Evolutionary conservation across 2,888 invertebrate species (phyloP).

Genomic region (Syrista parreyssii): DNA sequence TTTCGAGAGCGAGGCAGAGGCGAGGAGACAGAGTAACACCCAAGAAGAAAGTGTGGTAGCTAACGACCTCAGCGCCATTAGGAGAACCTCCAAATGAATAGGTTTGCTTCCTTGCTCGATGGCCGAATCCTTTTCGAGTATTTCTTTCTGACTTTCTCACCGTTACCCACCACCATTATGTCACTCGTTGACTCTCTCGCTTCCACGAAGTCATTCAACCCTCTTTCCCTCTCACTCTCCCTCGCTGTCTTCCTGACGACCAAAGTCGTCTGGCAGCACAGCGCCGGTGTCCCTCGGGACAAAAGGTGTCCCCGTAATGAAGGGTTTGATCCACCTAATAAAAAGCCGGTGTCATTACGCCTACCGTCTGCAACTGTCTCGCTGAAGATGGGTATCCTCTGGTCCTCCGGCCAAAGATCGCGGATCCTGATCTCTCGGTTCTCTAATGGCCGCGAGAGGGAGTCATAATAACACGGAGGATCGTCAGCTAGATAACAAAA

Average conservation of each 20-base stretch:
- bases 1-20: background rate
- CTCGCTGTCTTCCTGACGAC: conserved; percentile 15
- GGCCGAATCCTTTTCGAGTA: conserved; percentile 16
- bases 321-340: conserved; percentile 50
- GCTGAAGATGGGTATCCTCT: conserved; percentile 1
- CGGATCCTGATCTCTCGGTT: background rate
- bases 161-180: background rate
- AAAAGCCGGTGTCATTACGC: conserved; percentile 45
- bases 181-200: conserved; percentile 3
- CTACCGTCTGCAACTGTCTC: conserved; percentile 7
- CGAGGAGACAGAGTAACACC: background rate
- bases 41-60: conserved; percentile 8
- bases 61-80: conserved; percentile 39
- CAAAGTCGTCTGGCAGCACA: conserved; percentile 24
- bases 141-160: background rate
- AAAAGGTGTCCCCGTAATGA: conserved; percentile 54
- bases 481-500: background rate
- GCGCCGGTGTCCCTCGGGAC: conserved; percentile 32
- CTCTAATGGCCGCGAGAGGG: background rate
- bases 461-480: background rate
- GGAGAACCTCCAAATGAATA: conserved; percentile 36
- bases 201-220: background rate
- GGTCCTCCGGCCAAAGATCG: background rate
- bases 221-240: conserved; percentile 19
- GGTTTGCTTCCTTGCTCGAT: conserved; percentile 23